Conservation (phyloP, 2,888 invertebrate species). For the Apodemia duryi region DNA sequence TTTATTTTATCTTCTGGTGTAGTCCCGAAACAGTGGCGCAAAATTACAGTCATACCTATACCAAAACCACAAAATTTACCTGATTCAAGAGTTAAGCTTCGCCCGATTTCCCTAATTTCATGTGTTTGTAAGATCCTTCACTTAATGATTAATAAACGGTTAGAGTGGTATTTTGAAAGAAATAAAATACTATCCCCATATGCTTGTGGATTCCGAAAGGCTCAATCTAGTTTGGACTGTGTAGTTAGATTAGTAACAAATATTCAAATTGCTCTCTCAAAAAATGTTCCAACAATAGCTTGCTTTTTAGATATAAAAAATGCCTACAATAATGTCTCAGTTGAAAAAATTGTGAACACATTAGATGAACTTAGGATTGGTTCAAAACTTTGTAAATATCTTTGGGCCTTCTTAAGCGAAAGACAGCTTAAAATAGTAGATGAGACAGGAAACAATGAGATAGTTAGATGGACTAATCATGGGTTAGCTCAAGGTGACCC, state of each 20-base stretch:
- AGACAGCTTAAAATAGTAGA: slow-evolving; percentile 26
- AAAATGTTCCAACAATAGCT: slow-evolving; percentile 25
- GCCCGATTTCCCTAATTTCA: slow-evolving; percentile 26
- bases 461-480: slow-evolving; percentile 26
- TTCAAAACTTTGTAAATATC: slow-evolving; percentile 29
- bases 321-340: slow-evolving; percentile 36
- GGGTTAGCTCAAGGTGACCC: too few species aligned
- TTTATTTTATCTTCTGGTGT: slow-evolving; percentile 13
- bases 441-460: background rate
- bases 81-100: slow-evolving; percentile 4
- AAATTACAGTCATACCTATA: slow-evolving; percentile 21
- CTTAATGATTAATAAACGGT: slow-evolving; percentile 27
- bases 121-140: slow-evolving; percentile 32
- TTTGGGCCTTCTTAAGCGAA: slow-evolving; percentile 30
- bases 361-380: slow-evolving; percentile 31
- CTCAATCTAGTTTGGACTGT: slow-evolving; percentile 26
- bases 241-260: slow-evolving; percentile 19
- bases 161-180: slow-evolving; percentile 32
- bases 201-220: slow-evolving; percentile 27
- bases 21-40: slow-evolving; percentile 22
- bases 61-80: slow-evolving; percentile 18
- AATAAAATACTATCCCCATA: slow-evolving; percentile 19
- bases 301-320: slow-evolving; percentile 37
- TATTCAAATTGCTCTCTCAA: slow-evolving; percentile 29
- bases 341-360: slow-evolving; percentile 21